phyloP scores from a whole-genome alignment of 2,797 vertebrate species.

The Melopsittacus undulatus region DNA sequence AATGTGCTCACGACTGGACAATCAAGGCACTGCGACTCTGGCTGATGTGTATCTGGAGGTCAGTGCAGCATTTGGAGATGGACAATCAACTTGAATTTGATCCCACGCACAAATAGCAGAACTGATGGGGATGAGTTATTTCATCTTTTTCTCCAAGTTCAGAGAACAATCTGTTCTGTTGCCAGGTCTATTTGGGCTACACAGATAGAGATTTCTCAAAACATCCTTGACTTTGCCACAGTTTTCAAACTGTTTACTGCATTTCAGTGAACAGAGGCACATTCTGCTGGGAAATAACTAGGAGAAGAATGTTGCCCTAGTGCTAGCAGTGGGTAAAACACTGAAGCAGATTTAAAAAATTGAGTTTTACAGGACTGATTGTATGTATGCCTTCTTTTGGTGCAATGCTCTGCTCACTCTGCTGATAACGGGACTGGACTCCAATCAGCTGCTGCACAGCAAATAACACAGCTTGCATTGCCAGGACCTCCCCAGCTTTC shows the following conservation, averaged over 20 bases:
- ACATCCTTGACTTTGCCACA: background rate
- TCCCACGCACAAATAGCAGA: background rate
- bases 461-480: rapidly evolving
- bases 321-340: background rate
- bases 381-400: background rate
- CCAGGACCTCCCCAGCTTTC: background rate
- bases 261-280: background rate
- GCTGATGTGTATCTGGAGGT: background rate
- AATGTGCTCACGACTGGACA: background rate
- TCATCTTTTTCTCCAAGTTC: background rate
- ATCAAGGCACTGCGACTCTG: background rate
- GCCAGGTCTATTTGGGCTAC: background rate
- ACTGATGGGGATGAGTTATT: background rate
- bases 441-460: background rate
- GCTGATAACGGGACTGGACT: background rate
- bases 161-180: background rate
- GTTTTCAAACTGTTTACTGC: background rate
- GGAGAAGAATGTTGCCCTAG: background rate
- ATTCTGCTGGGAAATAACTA: background rate
- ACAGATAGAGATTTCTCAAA: background rate
- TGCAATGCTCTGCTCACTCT: background rate
- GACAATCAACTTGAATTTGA: background rate
- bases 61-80: background rate
- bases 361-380: background rate
- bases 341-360: background rate